Conservation (phyloP, 2,113 vertebrate genomes). For the Sprattus sprattus region DNA sequence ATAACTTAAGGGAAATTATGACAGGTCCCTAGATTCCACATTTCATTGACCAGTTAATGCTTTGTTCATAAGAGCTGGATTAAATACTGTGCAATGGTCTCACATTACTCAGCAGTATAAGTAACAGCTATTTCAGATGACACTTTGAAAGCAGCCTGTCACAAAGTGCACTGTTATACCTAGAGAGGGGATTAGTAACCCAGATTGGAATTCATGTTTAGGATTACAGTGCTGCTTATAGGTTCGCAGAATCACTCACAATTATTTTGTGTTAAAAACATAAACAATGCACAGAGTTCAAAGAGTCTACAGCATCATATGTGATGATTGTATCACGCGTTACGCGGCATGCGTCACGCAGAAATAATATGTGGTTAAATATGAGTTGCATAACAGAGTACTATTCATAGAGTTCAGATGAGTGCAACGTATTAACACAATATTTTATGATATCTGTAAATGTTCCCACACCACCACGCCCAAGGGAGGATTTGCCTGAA, state of each 20-base stretch:
- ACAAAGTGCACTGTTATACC: neutral
- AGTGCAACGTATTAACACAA: neutral
- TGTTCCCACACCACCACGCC: neutral
- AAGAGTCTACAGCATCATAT: neutral
- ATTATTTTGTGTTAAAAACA: neutral
- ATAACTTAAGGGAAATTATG: neutral
- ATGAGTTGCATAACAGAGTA: neutral
- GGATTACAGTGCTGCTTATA: neutral
- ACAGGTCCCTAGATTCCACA: neutral
- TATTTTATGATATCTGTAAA: slow-evolving; percentile 1
- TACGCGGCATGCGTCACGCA: neutral
- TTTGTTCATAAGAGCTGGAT: neutral
- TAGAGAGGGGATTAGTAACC: neutral
- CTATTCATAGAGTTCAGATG: neutral
- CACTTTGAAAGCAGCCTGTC: neutral
- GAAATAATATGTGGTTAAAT: neutral
- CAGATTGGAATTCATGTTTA: neutral
- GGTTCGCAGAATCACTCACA: neutral
- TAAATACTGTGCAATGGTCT: neutral
- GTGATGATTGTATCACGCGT: neutral
- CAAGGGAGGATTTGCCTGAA: neutral
- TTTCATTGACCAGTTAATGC: neutral
- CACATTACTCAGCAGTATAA: neutral
- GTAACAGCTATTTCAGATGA: neutral
- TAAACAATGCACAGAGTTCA: neutral